phyloP scores from a whole-genome alignment of 2,888 invertebrate species.

The Xanthia icteritia region DNA sequence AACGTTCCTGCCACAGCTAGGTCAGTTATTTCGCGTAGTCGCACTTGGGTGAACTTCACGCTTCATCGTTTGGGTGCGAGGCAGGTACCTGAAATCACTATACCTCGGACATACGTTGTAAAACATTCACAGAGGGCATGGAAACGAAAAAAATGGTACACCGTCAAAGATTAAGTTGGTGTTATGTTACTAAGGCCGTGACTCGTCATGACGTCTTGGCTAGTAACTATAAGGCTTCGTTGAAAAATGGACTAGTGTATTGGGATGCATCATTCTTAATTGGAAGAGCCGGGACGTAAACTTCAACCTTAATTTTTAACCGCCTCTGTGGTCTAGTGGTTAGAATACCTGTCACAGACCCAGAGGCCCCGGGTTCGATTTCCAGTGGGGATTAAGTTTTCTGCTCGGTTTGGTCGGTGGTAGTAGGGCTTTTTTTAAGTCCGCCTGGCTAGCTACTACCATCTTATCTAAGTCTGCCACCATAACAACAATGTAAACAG shows the following conservation, averaged over 20 bases:
- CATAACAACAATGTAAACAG: too few species aligned
- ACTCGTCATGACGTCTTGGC: neutral
- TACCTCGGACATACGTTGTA: conserved; percentile 76
- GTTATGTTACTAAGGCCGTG: neutral
- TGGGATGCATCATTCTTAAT: neutral
- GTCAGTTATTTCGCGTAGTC: conserved; percentile 58
- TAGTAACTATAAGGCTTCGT: neutral
- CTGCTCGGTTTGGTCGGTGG: too few species aligned
- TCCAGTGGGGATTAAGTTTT: too few species aligned
- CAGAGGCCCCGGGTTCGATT: too few species aligned
- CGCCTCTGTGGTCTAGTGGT: too few species aligned
- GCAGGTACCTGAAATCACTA: conserved; percentile 80
- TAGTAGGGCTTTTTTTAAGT: too few species aligned
- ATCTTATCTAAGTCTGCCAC: too few species aligned
- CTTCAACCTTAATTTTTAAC: neutral
- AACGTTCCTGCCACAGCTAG: conserved; percentile 17
- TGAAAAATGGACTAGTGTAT: neutral
- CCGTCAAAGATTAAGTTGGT: conserved; percentile 68
- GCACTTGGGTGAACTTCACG: conserved; percentile 60
- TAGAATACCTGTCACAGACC: too few species aligned
- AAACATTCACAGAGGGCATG: conserved; percentile 77
- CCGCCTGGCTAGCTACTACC: too few species aligned
- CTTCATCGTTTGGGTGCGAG: conserved; percentile 64
- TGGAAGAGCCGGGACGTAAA: too few species aligned
- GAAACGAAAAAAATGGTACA: conserved; percentile 75